Base-by-base conservation (phyloP, 92 coral and sea anemone species). In the Hydrozoanthus gracilis region DNA sequence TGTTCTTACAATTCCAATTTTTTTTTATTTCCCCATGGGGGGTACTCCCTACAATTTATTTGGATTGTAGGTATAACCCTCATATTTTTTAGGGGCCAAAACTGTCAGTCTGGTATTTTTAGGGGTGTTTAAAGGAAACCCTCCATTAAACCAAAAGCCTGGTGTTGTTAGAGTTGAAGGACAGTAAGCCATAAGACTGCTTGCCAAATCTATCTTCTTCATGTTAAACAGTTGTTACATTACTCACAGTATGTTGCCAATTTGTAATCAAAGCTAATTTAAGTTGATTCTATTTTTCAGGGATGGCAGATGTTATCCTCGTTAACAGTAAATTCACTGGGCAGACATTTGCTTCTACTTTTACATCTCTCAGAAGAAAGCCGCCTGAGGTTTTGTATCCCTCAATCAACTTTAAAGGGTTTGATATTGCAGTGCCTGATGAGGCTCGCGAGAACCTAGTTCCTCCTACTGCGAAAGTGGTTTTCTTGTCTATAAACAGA, bases 311-410 rank as follows among this genome's bases (percentile, higher is more conserved):
- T 67, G 80, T 87, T 44, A 84, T 95, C 18, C 92, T 96, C 50
- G 99, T 96, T 27, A 96, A 96, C 90, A 96, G 99, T 90, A 96
- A 91, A 54, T 96, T 96, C 78, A 96, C 99, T 3, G 98, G 98
- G 13, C 90, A 93, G 74, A 96, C 99, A 76, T 96, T 96, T 86
- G 82, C 82, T 6, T 76, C 91, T 45, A 96, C 99, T 44, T 96
- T 96, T 80, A 89, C 73, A 56, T 88, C 96, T 9, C 88, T 96
- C 2, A 68, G 88, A 35, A 90, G 72, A 82, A 91, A 76, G 51
- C 86, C 86, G 4, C 99, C 99, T 45, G 86, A 90, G 17, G 96
- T 96, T 9, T 90, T 96, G 56, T 95, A 96, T 69, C 99, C 99
- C 8, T 96, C 99, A 3, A 76, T 96, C 10, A 96, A 96, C 65